phyloP scores from a whole-genome alignment of 2,113 vertebrate species.

The Cervus canadensis region DNA sequence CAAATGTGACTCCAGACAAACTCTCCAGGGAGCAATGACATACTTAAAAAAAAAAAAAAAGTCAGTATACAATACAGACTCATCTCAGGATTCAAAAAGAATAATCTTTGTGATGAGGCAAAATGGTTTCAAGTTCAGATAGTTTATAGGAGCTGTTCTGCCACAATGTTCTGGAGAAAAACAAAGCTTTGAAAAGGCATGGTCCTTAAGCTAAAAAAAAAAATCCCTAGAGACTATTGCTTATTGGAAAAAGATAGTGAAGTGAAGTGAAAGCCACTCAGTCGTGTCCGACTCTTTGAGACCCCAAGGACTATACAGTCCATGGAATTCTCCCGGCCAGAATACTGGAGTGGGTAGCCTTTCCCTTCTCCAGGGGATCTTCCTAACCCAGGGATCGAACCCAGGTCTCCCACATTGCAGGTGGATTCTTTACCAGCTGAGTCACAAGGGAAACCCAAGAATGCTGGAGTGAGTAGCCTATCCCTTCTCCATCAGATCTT shows the following conservation, averaged over 20 bases:
- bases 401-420: neutral
- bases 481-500: neutral
- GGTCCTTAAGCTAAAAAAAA: neutral
- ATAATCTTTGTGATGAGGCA: slow-evolving; percentile 43
- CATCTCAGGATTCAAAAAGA: slow-evolving; percentile 51
- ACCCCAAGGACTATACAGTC: neutral
- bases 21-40: slow-evolving; percentile 48
- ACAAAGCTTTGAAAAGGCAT: slow-evolving; percentile 51
- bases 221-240: neutral
- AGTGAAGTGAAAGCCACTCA: neutral
- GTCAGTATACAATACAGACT: slow-evolving; percentile 29
- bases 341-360: neutral
- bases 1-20: slow-evolving; percentile 15
- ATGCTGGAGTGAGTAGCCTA: neutral
- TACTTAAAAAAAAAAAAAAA: neutral
- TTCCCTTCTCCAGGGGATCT: neutral
- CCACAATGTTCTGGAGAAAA: slow-evolving; percentile 49
- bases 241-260: neutral
- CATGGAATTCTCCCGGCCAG: neutral
- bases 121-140: slow-evolving; percentile 52
- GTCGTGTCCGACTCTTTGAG: neutral
- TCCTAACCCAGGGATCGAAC: neutral
- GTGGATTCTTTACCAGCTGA: neutral
- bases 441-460: neutral
- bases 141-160: slow-evolving; percentile 34